phyloP scores from a whole-genome alignment of 2,113 vertebrate genomes.

The Probosciger aterrimus region DNA sequence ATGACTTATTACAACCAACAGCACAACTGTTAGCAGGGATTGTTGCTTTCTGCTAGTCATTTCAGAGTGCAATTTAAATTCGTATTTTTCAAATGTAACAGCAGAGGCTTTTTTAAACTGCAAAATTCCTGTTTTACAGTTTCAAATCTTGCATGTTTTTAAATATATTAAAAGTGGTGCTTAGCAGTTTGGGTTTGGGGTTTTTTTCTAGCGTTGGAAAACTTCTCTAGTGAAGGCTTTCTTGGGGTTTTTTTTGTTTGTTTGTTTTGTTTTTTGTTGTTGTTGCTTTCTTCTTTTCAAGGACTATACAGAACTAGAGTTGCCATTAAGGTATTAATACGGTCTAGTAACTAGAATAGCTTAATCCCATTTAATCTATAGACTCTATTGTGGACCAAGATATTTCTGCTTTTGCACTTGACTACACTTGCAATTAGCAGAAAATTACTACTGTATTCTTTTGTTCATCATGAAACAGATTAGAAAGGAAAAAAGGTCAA shows the following conservation, averaged over 20 bases:
- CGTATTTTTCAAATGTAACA: background rate
- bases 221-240: background rate
- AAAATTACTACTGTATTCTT: background rate
- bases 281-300: background rate
- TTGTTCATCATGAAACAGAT: background rate
- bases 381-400: background rate
- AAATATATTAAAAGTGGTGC: rapidly evolving
- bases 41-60: background rate
- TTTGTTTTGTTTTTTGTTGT: background rate
- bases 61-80: background rate
- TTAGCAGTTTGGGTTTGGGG: background rate
- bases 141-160: background rate
- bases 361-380: background rate
- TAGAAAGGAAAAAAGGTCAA: background rate
- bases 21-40: background rate
- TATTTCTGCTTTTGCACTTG: background rate
- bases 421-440: background rate
- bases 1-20: background rate
- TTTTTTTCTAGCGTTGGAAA: background rate
- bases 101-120: background rate
- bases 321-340: background rate
- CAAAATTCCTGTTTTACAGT: background rate
- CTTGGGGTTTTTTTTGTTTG: background rate
- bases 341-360: background rate
- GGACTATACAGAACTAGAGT: background rate